Percentiles rank a stretch among this genome's conserved stretches.
These are phyloP conservation scores for Phoebastria nigripes DNA, from an alignment of 2,797 vertebrate genomes.

Conservation along the genomic window DNA sequence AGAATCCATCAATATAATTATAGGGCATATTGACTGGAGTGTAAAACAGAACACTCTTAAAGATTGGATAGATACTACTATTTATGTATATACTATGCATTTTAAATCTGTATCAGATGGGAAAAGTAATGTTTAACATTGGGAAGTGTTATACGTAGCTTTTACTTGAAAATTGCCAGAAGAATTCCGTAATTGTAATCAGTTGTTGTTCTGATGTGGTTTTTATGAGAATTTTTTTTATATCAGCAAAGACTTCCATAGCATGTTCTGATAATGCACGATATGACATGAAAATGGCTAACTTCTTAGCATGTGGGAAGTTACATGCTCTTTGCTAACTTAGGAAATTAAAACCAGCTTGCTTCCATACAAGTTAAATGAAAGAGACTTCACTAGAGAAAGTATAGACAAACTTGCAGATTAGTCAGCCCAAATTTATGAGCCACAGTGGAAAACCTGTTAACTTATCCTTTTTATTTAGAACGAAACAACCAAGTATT, in stretches of 20 bases:
- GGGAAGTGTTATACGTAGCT: neutral
- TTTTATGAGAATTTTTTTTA: neutral
- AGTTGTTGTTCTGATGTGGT: neutral
- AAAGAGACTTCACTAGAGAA: neutral
- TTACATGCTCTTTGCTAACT: neutral
- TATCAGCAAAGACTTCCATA: neutral
- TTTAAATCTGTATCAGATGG: slow-evolving; percentile 66
- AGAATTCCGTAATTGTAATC: neutral
- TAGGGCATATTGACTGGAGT: neutral
- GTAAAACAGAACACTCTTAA: neutral
- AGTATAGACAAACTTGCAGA: neutral
- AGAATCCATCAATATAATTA: neutral
- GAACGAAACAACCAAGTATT: neutral
- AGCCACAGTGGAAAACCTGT: neutral
- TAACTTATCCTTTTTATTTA: neutral
- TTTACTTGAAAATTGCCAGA: slow-evolving; percentile 7
- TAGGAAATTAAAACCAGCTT: neutral
- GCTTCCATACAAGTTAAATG: neutral
- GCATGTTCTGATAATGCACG: neutral
- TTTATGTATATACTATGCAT: slow-evolving; percentile 9
- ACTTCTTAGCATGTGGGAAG: neutral
- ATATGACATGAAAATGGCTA: neutral
- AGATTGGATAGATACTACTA: neutral
- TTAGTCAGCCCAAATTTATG: neutral
- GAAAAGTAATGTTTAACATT: slow-evolving; percentile 48